Percentiles rank a stretch among this genome's conserved stretches.
These are phyloP conservation scores for Drosophila mauritiana DNA, from an alignment of 1,140 invertebrate genomes.

Conservation along the genomic window DNA sequence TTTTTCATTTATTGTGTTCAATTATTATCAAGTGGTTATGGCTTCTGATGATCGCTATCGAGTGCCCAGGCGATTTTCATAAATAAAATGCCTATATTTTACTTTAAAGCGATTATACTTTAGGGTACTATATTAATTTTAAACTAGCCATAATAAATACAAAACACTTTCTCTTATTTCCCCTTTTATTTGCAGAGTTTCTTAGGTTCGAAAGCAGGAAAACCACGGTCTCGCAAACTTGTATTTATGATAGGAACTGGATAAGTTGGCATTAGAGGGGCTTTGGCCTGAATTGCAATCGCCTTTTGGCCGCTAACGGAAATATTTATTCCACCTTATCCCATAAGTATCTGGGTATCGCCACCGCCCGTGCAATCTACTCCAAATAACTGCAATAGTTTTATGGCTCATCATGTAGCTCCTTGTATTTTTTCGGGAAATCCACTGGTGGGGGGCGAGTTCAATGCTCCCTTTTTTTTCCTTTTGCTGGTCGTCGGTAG, in stretches of 20 bases:
- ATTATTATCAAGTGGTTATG: constrained; percentile 30
- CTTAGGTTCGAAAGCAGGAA: not conserved
- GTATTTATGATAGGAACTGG: constrained; percentile 24
- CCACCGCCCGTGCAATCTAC: constrained; percentile 33
- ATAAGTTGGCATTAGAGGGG: constrained; percentile 21
- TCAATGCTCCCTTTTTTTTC: constrained; percentile 53
- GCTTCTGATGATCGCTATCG: constrained; percentile 17
- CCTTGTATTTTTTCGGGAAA: constrained; percentile 30
- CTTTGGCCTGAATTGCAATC: constrained; percentile 22
- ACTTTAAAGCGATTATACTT: too few relatives aligned
- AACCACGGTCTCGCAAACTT: not conserved
- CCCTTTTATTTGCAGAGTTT: constrained; percentile 1
- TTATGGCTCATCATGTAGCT: constrained; percentile 61
- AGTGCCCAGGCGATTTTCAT: not conserved
- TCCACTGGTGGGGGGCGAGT: constrained; percentile 54
- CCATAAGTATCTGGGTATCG: constrained; percentile 30
- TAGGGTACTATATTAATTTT: not conserved
- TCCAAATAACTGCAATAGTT: constrained; percentile 65
- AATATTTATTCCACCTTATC: constrained; percentile 26
- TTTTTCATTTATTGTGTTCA: constrained; percentile 17
- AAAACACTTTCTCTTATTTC: not conserved
- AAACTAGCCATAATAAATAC: not conserved
- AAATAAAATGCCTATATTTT: not conserved
- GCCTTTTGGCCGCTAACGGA: constrained; percentile 3
- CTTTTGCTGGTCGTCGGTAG: not conserved